Conservation (phyloP, 2,888 invertebrate species). For the Endomychus coccineus region DNA sequence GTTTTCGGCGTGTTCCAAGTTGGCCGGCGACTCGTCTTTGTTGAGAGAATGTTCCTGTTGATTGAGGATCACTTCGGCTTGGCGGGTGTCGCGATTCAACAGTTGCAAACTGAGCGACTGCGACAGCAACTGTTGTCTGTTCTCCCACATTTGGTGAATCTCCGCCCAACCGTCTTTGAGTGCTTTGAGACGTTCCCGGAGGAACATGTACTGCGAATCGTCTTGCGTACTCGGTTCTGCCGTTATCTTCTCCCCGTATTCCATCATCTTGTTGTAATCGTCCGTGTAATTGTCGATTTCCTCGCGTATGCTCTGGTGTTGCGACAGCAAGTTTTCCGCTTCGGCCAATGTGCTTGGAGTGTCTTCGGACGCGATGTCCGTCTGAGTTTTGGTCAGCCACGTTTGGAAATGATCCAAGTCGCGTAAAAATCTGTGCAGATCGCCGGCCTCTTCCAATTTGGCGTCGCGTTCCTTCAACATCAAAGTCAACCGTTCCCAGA, state of each 20-base stretch:
- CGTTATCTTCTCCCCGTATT: slow-evolving; percentile 93
- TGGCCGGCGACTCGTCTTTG: slow-evolving; percentile 91
- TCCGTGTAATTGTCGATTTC: slow-evolving; percentile 99
- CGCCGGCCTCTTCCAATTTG: slow-evolving; percentile 97
- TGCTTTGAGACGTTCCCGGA: slow-evolving; percentile 94
- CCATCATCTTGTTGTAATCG: slow-evolving; percentile 97
- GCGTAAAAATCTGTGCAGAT: slow-evolving; percentile 93
- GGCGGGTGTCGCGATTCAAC: slow-evolving; percentile 92
- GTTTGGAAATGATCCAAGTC: slow-evolving; percentile 99
- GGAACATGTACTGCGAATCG: slow-evolving; percentile 99
- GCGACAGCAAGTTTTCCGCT: slow-evolving; percentile 92
- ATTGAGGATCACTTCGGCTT: slow-evolving; percentile 93
- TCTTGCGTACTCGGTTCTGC: slow-evolving; percentile 80
- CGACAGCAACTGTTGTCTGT: slow-evolving; percentile 86
- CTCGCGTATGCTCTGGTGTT: slow-evolving; percentile 97
- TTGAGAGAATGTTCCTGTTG: slow-evolving; percentile 97
- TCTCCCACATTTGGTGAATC: slow-evolving; percentile 99
- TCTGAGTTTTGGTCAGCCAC: slow-evolving; percentile 98
- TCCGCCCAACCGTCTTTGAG: slow-evolving; percentile 99
- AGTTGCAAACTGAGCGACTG: slow-evolving; percentile 93
- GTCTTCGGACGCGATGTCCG: slow-evolving; percentile 97
- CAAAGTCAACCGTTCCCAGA: slow-evolving; percentile 93
- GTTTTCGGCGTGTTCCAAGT: slow-evolving; percentile 96
- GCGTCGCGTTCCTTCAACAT: slow-evolving; percentile 95
- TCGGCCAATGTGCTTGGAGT: slow-evolving; percentile 89